Conservation (phyloP, 2,888 invertebrate species). For the Cantharis rustica region DNA sequence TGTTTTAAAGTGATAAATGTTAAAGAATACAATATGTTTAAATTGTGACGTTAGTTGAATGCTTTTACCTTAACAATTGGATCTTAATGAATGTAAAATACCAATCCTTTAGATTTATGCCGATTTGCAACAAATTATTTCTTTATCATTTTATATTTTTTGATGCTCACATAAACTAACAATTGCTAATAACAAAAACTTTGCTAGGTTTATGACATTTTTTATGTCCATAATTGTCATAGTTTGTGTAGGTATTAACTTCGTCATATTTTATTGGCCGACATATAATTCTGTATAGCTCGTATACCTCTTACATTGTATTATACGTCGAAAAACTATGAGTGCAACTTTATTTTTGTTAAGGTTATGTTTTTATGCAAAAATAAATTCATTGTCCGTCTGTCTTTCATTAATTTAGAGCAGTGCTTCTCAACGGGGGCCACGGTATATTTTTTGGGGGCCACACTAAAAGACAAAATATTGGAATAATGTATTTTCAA, state of each 20-base stretch:
- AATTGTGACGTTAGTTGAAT: constrained; percentile 32
- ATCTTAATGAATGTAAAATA: constrained; percentile 31
- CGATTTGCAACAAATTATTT: constrained; percentile 13
- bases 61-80: constrained; percentile 25
- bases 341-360: neutral
- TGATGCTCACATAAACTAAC: constrained; percentile 7
- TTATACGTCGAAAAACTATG: neutral
- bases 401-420: neutral
- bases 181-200: constrained; percentile 13
- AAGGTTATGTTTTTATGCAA: neutral
- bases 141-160: constrained; percentile 2
- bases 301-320: neutral
- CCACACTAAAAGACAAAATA: neutral
- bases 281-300: constrained; percentile 8
- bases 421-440: neutral
- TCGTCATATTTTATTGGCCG: constrained; percentile 19
- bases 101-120: constrained; percentile 4
- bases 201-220: constrained; percentile 5
- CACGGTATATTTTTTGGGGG: neutral
- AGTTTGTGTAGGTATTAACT: constrained; percentile 20
- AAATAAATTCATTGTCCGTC: neutral
- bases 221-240: constrained; percentile 23
- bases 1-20: constrained; percentile 42
- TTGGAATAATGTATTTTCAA: neutral
- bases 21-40: constrained; percentile 38